Base-by-base conservation (phyloP, 2,888 invertebrate species). In the Athalia circularis region DNA sequence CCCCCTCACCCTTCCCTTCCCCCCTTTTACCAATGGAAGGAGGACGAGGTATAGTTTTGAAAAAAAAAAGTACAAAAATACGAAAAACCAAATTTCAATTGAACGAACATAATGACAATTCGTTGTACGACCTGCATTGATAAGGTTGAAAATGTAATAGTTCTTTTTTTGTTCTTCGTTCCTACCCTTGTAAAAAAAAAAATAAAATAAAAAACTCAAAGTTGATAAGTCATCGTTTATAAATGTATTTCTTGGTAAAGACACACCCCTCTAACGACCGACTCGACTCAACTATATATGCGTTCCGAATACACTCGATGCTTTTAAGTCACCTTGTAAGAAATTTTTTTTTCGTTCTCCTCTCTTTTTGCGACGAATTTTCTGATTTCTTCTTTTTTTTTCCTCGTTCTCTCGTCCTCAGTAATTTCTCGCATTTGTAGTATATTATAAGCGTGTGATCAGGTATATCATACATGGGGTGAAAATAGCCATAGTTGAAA, bases 221-320 rank as follows among this genome's bases (percentile, higher is more conserved):
- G 45, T 45, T 59, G 72, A 72, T 72, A 47, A 47, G 72, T 72
- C 72, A 72, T 72, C 72, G 59, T 45, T 72, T 59, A 48, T 72
- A 72, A 72, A 13, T 59, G 72, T 61, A 61, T 68, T 72, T 61
- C 72, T 4, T 50, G 59, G 72, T 72, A 72, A n/a, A 72, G 72
- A 72, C 72, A 72, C 72, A 72, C 72, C 72, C 29, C 29, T 29
- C 72, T 72, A 72, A 72, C 59, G 59, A 72, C 72, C 45, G 59
- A 57, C 72, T 59, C 59, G 47, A 29, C 29, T 29, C 29, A 29
- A 29, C 29, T 29, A 29, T 29, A 29, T 29, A 29, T 29, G 2
- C 29, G 29, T 29, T 29, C 29, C 29, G 29, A 29, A 29, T 29
- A 29, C 45, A 13, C 11, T 47, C 45, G 52, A 68, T 11, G 43